Evolutionary conservation across 2,797 vertebrate genomes (phyloP), one percentile per base, ranked within the genome.

Genomic region (Alfaro cultratus): DNA sequence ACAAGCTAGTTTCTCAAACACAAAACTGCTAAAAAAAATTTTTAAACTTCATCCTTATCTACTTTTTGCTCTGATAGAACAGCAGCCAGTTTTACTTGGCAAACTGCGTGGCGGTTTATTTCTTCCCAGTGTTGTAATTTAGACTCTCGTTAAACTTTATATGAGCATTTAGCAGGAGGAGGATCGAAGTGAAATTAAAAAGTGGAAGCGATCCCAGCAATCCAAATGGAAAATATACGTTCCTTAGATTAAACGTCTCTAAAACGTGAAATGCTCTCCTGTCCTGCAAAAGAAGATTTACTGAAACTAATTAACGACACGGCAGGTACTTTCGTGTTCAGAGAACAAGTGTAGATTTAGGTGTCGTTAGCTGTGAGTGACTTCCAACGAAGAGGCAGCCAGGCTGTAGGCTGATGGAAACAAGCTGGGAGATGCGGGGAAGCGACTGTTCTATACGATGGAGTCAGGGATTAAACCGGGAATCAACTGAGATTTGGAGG

Each of bases 361-460:
- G 41, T 62, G 77, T 60, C 55, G 77, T 91, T 86, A 86, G 89
- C 91, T 88, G 89, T 41, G 80, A 74, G 76, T 79, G 86, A 90
- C 83, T 80, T 85, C 86, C 79, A 87, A 91, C 83, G 76, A 83
- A 57, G 83, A 75, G 81, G 74, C 85, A 83, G 51, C 53, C 26
- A 3, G 76, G 79, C 73, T 74, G 77, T 88, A 5, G 64, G 81
- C 79, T 76, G 0, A 15, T 3, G 49, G 83, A 81, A 85, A 82
- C 77, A 79, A 72, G 74, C 75, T 64, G 76, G 57, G 57, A 75
- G 67, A 80, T 57, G 77, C 74, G 71, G 49, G 55, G 47, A 73
- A 47, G 29, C 0, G 18, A 74, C 79, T 83, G 85, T 83, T 86
- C 74, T 82, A 77, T 74, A 72, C 39, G 76, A 74, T 72, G 29